Conservation (phyloP, 2,113 vertebrate species). For the Carassius auratus region DNA sequence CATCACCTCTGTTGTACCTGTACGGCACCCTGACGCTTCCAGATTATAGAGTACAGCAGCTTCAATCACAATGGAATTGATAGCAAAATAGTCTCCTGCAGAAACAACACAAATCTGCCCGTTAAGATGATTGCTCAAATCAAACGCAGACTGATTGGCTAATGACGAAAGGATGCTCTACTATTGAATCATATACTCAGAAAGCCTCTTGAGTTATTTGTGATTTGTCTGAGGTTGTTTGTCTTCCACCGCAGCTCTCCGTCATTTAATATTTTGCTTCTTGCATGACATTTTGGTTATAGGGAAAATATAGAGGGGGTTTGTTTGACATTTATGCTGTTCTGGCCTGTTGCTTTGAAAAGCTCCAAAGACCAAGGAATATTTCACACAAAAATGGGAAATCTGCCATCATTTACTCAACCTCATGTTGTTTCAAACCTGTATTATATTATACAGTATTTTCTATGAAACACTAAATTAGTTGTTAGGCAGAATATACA, state of each 20-base stretch:
- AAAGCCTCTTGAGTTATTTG: constrained; percentile 47
- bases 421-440: too few relatives aligned
- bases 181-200: constrained; percentile 34
- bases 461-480: neutral
- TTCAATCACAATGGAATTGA: constrained; percentile 57
- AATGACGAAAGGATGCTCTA: constrained; percentile 37
- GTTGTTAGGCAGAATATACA: neutral
- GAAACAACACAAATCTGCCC: constrained; percentile 40
- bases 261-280: neutral
- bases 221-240: constrained; percentile 34
- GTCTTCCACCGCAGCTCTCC: neutral
- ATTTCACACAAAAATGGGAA: too few relatives aligned
- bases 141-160: constrained; percentile 57
- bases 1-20: constrained; percentile 8
- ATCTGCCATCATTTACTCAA: too few relatives aligned
- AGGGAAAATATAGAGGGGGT: neutral
- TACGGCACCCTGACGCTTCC: neutral
- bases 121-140: constrained; percentile 61
- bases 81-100: constrained; percentile 42
- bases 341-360: neutral
- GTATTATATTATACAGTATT: too few relatives aligned
- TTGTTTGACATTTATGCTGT: neutral
- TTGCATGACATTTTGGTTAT: neutral
- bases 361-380: too few relatives aligned
- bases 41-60: constrained; percentile 36